Evolutionary conservation across 1,140 invertebrate species (phyloP), one percentile per base, ranked within the genome.

Genomic region (Acromyrmex charruanus): DNA sequence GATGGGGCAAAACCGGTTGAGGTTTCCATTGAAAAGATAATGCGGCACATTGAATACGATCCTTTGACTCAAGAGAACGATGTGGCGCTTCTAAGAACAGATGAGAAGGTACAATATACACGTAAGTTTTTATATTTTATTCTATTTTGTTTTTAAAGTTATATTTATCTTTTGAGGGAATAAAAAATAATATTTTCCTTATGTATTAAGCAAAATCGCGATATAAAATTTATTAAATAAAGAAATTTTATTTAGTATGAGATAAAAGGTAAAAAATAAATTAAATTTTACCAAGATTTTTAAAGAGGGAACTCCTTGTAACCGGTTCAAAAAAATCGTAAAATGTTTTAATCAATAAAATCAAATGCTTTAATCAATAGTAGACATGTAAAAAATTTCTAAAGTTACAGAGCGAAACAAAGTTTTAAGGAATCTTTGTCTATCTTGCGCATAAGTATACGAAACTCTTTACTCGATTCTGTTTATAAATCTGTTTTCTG

Each of bases 21-120:
- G 0, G 31, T 35, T 35, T 0, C 0, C 31, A 35, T 35, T 3
- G 0, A 35, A 35, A 4, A 35, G 6, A 35, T 35, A 35, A 35
- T 35, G 0, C 0, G 0, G 0, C 31, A 35, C 4, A 2, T 0
- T 0, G 4, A 7, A 35, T 98, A 98, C 91, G 96, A 96, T 93
- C 9, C 5, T 6, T 25, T 25, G 1, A 25, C 88, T 96, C 0
- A 94, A 90, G 0, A 94, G 7, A 98, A 98, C 91, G 98, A 98
- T 92, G 97, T 98, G 88, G 98, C 97, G 0, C 92, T 98, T 9
- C 92, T 98, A 0, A 96, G 96, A 85, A 94, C 98, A 49, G 89
- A 95, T 4, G 82, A 92, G 5, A 94, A 96, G 0, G 95, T 97
- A 1, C 87, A 93, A 10, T 97, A 96, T 85, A 96, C 96, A 69